These are phyloP conservation scores for Thomomys bottae DNA, from an alignment of 2,113 vertebrate genomes.

Conservation along the genomic window DNA sequence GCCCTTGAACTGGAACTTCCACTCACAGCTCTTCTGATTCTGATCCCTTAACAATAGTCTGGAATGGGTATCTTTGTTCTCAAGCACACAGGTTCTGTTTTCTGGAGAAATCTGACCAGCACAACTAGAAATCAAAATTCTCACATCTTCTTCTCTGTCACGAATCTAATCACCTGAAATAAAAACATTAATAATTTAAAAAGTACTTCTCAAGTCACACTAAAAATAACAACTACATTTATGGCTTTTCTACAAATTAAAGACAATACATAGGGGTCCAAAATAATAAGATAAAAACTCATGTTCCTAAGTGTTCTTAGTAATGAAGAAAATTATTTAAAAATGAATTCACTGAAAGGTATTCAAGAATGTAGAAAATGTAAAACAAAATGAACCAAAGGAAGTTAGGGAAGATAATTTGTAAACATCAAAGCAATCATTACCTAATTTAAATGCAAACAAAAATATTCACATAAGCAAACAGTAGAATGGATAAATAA, in stretches of 20 bases:
- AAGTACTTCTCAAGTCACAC: neutral
- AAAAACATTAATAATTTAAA: neutral
- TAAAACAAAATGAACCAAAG: constrained; percentile 12
- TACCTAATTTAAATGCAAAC: constrained; percentile 14
- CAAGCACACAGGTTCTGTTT: neutral
- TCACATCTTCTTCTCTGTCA: neutral
- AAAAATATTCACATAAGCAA: constrained; percentile 3
- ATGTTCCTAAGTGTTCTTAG: neutral
- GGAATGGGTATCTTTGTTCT: neutral
- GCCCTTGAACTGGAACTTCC: neutral
- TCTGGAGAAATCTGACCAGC: neutral
- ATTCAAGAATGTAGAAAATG: constrained; percentile 27
- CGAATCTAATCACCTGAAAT: neutral
- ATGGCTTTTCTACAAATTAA: neutral
- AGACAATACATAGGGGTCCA: neutral
- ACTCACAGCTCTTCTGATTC: no score
- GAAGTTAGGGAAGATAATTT: constrained; percentile 17
- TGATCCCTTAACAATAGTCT: neutral
- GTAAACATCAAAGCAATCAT: constrained; percentile 44
- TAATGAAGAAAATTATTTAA: constrained; percentile 32
- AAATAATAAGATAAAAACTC: neutral
- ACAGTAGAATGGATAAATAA: constrained; percentile 1
- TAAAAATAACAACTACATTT: neutral
- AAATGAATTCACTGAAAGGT: constrained; percentile 16
- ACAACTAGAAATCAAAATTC: neutral